Evolutionary conservation across 2,797 vertebrate species (phyloP).

Genomic region (Pterois miles): DNA sequence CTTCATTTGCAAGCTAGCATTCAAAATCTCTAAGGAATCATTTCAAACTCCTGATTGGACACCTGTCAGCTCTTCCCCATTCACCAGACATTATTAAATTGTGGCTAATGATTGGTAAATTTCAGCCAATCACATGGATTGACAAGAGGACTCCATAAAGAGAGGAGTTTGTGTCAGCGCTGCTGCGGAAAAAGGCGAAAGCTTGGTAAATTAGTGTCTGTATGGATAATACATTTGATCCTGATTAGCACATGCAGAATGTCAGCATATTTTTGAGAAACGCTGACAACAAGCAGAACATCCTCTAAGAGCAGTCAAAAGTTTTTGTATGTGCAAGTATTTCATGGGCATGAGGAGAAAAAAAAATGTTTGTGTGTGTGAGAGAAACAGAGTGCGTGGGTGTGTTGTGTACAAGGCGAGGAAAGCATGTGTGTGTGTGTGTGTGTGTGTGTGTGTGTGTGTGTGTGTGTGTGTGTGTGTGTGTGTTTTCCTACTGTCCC

Average conservation of each 20-base stretch:
- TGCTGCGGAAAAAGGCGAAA: conserved; percentile 72
- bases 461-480: conserved; percentile 33
- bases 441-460: conserved; percentile 13
- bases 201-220: conserved; percentile 82
- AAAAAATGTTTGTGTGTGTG: conserved; percentile 59
- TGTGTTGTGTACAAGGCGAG: conserved; percentile 62
- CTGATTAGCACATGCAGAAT: conserved; percentile 86
- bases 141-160: conserved; percentile 79
- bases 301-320: conserved; percentile 86
- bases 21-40: conserved; percentile 85
- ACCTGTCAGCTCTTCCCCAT: conserved; percentile 85
- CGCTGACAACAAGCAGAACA: conserved; percentile 84
- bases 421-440: conserved; percentile 45
- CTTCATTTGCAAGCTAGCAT: conserved; percentile 88
- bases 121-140: conserved; percentile 84
- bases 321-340: conserved; percentile 78
- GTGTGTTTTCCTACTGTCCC: conserved; percentile 75
- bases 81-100: conserved; percentile 80
- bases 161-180: conserved; percentile 78
- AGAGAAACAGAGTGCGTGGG: conserved; percentile 42
- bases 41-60: conserved; percentile 90
- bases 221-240: conserved; percentile 85
- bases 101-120: conserved; percentile 84
- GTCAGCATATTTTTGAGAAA: conserved; percentile 84
- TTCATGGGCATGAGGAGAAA: conserved; percentile 50